Evolutionary conservation across 2,888 invertebrate genomes (phyloP).

Genomic region (Barypeithes pellucidus): DNA sequence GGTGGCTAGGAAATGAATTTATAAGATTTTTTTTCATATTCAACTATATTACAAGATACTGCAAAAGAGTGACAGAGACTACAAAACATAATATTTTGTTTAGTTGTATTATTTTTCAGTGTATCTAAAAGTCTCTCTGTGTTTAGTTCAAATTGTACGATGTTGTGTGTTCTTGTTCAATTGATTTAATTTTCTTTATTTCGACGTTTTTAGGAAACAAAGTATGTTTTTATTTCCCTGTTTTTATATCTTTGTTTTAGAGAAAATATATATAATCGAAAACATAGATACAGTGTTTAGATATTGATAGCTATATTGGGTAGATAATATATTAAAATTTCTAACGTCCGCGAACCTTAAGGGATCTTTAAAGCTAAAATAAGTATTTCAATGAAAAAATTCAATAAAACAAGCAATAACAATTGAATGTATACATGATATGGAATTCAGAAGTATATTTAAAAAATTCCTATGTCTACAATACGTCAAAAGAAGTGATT

Average conservation of each 20-base stretch:
- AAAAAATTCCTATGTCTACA: too few relatives aligned
- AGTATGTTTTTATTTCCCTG: not conserved
- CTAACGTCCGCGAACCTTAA: too few relatives aligned
- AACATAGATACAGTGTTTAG: constrained; percentile 34
- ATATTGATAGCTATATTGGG: constrained; percentile 40
- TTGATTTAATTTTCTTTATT: not conserved
- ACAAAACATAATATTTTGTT: constrained; percentile 12
- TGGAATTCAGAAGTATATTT: too few relatives aligned
- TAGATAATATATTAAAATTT: constrained; percentile 5
- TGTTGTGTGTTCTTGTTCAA: constrained; percentile 5
- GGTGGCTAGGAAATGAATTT: too few relatives aligned
- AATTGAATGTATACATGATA: too few relatives aligned
- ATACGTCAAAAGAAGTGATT: too few relatives aligned
- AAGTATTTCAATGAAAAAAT: too few relatives aligned
- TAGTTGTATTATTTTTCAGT: constrained; percentile 25
- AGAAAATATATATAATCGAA: constrained; percentile 9
- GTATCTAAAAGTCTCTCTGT: constrained; percentile 9
- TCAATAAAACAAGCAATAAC: too few relatives aligned
- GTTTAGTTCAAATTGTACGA: constrained; percentile 25
- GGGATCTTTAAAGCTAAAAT: too few relatives aligned
- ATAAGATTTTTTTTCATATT: too few relatives aligned
- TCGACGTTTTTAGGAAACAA: not conserved
- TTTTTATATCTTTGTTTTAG: constrained; percentile 22
- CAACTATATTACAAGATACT: not conserved
- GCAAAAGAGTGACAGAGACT: not conserved